These are phyloP conservation scores for Choloepus didactylus DNA, from an alignment of 2,797 vertebrate species.

Conservation along the genomic window DNA sequence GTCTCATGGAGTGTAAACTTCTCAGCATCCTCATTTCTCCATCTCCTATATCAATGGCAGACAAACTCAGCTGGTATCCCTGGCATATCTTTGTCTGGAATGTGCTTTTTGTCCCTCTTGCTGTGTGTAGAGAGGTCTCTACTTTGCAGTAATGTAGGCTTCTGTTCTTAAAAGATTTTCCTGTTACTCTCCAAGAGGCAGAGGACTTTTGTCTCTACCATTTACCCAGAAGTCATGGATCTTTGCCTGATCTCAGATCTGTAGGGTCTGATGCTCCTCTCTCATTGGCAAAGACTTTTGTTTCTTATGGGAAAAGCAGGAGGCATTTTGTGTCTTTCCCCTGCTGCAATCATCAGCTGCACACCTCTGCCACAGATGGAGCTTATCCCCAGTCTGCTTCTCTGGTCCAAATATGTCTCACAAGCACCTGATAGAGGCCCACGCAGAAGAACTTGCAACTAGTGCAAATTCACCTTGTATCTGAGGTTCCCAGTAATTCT, in stretches of 20 bases:
- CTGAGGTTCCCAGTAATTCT: background rate
- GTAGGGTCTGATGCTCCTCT: background rate
- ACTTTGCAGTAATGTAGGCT: background rate
- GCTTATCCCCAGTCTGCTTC: background rate
- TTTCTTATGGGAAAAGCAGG: background rate
- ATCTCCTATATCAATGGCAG: background rate
- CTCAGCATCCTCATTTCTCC: background rate
- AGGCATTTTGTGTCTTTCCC: background rate
- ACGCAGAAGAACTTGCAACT: background rate
- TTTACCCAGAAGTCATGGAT: background rate
- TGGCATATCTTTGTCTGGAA: background rate
- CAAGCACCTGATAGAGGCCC: background rate
- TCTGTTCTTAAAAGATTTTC: background rate
- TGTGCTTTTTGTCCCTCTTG: background rate
- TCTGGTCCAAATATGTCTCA: background rate
- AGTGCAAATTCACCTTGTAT: background rate
- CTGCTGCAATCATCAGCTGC: background rate
- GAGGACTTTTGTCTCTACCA: background rate
- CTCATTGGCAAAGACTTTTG: background rate
- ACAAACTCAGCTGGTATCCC: no score
- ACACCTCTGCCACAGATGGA: background rate
- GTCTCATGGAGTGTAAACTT: background rate
- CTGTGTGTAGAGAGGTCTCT: background rate
- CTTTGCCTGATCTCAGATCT: background rate
- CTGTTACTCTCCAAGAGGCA: background rate